These are phyloP conservation scores for Schrankia costaestrigalis DNA, from an alignment of 2,888 invertebrate genomes.

Conservation along the genomic window DNA sequence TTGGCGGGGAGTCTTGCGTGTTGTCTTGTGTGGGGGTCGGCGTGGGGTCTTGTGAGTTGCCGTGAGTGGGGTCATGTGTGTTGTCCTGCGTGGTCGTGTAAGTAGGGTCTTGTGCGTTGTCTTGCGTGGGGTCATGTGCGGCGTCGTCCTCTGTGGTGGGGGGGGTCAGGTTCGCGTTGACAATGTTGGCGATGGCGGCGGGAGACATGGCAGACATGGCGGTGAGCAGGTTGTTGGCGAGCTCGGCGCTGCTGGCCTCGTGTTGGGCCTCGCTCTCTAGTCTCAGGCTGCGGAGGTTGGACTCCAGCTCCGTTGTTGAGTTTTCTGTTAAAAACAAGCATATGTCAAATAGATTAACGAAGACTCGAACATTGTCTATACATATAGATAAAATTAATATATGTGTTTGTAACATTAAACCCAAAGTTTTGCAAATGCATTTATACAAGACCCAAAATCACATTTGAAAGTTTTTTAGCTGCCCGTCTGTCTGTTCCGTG, in stretches of 20 bases:
- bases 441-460: too few species aligned
- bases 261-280: constrained; percentile 15
- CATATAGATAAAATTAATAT: too few species aligned
- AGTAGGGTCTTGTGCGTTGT: not conserved
- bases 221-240: constrained; percentile 61
- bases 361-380: too few species aligned
- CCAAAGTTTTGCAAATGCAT: too few species aligned
- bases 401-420: too few species aligned
- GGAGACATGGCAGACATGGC: constrained; percentile 64
- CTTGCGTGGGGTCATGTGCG: constrained; percentile 4
- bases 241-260: constrained; percentile 35
- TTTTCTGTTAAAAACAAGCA: too few species aligned
- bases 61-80: too few species aligned
- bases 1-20: too few species aligned
- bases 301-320: constrained; percentile 18
- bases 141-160: constrained; percentile 4
- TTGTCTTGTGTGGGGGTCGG: not conserved
- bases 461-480: too few species aligned
- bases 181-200: constrained; percentile 49
- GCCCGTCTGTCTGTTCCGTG: too few species aligned
- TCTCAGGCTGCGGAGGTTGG: constrained; percentile 12
- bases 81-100: too few species aligned
- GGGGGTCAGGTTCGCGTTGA: constrained; percentile 39
- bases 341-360: too few species aligned
- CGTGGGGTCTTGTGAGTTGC: not conserved